Evolutionary conservation across 2,888 invertebrate species (phyloP).

Genomic region (Oscheius sp.): DNA sequence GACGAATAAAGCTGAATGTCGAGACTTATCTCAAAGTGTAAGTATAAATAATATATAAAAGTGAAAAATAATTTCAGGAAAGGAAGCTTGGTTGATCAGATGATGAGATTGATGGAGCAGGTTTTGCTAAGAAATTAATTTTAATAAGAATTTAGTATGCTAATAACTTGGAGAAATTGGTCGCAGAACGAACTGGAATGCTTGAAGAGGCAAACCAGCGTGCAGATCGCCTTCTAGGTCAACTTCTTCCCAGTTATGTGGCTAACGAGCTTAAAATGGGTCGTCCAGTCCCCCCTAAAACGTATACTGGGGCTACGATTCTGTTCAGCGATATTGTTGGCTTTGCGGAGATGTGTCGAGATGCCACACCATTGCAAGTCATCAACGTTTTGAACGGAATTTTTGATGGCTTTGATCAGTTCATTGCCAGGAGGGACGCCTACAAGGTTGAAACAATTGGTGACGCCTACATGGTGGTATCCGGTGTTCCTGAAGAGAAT

Average conservation of each 20-base stretch:
- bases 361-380: conserved; percentile 63
- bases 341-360: conserved; percentile 63
- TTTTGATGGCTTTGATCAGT: conserved; percentile 67
- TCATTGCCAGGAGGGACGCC: conserved; percentile 58
- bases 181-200: conserved; percentile 68
- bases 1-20: conserved; percentile 63
- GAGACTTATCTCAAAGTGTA: conserved; percentile 60
- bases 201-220: conserved; percentile 67
- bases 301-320: conserved; percentile 62
- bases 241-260: conserved; percentile 65
- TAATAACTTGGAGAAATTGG: conserved; percentile 69
- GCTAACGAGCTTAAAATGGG: conserved; percentile 66
- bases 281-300: conserved; percentile 65
- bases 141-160: too few relatives aligned
- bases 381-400: conserved; percentile 65
- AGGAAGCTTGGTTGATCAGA: conserved; percentile 68
- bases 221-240: conserved; percentile 64
- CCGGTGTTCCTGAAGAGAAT: conserved; percentile 64
- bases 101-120: conserved; percentile 62
- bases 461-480: conserved; percentile 68
- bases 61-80: conserved; percentile 49
- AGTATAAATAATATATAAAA: not conserved
- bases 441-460: conserved; percentile 68
- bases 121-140: too few relatives aligned
- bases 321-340: conserved; percentile 67